Evolutionary conservation across 2,113 vertebrate species (phyloP), one percentile per base, ranked within the genome.

Genomic region (Anolis sagrei): DNA sequence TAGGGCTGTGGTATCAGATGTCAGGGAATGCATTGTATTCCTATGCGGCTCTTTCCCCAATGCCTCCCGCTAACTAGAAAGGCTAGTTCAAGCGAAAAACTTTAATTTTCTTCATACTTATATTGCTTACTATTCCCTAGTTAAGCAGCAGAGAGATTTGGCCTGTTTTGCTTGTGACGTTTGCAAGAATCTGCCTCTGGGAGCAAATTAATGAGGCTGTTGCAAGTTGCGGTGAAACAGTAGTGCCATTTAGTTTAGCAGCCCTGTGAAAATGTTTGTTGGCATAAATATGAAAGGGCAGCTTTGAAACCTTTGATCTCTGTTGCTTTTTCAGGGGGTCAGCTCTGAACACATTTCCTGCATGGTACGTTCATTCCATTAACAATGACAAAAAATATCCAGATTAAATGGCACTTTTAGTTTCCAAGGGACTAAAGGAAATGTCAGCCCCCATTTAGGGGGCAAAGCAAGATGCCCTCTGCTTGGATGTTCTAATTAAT

Each of bases 161-260:
- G 76, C 66, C 68, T 61, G 34, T 93, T 84, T 90, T 92, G 86
- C 82, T 91, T 93, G 73, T 90, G 86, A 96, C 88, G 58, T 90
- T 89, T 89, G 80, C 93, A 95, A 95, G 89, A 88, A 95, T 91
- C 84, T 90, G 90, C 92, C 86, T 81, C 88, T 89, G 91, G 91
- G 94, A 94, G 91, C 91, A 95, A 96, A 93, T 87, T 95, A 96
- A 95, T 92, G 94, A 95, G 90, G 54, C 48, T 96, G 91, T 95
- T 90, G 94, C 91, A 92, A 94, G 77, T 86, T 86, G 91, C 82
- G 90, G 92, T 54, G 89, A 87, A 92, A 93, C 83, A 61, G 44
- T 79, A 90, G 87, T 87, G 85, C 27, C 69, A 93, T 92, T 95
- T 92, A 82, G 77, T 91, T 84, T 84, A 89, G 85, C 61, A 82